phyloP scores from a whole-genome alignment of 1,140 invertebrate species.

The Daktulosphaira vitifoliae region DNA sequence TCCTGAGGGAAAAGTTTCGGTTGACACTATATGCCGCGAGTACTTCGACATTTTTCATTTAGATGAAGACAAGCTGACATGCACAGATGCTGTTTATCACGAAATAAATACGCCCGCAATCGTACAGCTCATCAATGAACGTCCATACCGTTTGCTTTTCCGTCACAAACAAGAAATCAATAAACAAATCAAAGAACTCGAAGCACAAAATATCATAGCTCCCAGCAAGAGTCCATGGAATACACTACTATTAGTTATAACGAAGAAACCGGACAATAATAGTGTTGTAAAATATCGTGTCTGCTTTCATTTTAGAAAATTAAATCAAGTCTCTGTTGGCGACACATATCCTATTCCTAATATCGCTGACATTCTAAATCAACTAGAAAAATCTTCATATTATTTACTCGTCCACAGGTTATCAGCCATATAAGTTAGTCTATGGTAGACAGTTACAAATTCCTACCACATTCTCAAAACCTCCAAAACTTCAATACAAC shows the following conservation, averaged over 20 bases:
- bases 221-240: constrained; percentile 33
- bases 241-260: constrained; percentile 34
- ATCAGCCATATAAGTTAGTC: constrained; percentile 40
- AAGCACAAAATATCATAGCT: constrained; percentile 32
- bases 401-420: constrained; percentile 43
- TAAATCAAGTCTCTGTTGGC: constrained; percentile 43
- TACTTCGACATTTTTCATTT: constrained; percentile 16
- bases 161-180: constrained; percentile 41
- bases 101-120: constrained; percentile 35
- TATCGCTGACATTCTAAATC: constrained; percentile 47
- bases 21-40: neutral
- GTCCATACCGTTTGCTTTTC: constrained; percentile 42
- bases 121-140: constrained; percentile 37
- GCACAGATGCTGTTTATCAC: constrained; percentile 32
- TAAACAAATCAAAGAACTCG: constrained; percentile 39
- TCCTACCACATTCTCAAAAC: neutral
- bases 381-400: constrained; percentile 44
- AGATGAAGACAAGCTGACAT: constrained; percentile 6
- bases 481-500: neutral
- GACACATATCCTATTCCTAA: constrained; percentile 49
- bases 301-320: constrained; percentile 42
- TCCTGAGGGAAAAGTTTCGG: neutral
- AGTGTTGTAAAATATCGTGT: constrained; percentile 36
- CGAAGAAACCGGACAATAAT: constrained; percentile 38
- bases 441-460: neutral